Percentiles rank a stretch among this genome's conserved stretches.
These are phyloP conservation scores for Spongilla lacustris DNA, from an alignment of 37 sponge, comb jelly and placozoan species.

Conservation along the genomic window DNA sequence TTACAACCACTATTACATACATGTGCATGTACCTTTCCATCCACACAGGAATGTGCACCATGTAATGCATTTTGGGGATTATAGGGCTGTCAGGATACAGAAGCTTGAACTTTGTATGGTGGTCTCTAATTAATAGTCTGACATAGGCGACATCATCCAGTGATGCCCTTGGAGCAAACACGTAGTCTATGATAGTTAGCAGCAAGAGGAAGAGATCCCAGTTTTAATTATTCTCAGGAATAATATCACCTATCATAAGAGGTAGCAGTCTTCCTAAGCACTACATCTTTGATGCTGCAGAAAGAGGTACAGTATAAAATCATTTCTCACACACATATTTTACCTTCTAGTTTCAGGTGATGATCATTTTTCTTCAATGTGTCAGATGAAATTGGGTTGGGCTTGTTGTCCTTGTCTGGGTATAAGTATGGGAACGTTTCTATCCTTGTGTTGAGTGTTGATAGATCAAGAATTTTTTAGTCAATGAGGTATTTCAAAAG, in stretches of 20 bases:
- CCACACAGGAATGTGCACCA: constrained; percentile 51
- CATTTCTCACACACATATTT: neutral
- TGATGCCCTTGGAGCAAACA: constrained; percentile 52
- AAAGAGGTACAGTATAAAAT: neutral
- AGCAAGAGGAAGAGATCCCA: constrained; percentile 59
- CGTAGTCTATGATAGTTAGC: constrained; percentile 64
- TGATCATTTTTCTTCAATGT: constrained; percentile 14
- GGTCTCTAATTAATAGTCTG: constrained; percentile 21
- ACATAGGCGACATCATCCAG: constrained; percentile 33
- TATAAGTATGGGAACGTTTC: constrained; percentile 32
- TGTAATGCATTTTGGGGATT: constrained; percentile 72
- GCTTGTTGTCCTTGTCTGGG: constrained; percentile 29
- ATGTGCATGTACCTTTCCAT: constrained; percentile 19
- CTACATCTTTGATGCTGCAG: constrained; percentile 69
- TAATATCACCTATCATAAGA: constrained; percentile 55
- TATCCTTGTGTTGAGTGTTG: constrained; percentile 28
- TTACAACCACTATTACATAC: neutral
- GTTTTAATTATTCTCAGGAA: constrained; percentile 33
- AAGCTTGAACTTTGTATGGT: constrained; percentile 15
- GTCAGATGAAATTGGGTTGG: constrained; percentile 10
- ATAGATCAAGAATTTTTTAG: constrained; percentile 29
- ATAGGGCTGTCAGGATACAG: constrained; percentile 39
- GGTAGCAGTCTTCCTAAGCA: constrained; percentile 65
- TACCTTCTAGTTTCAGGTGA: constrained; percentile 40
- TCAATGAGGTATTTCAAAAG: constrained; percentile 22